phyloP scores from a whole-genome alignment of 2,888 invertebrate species.

The Ichneumoninae sp. region DNA sequence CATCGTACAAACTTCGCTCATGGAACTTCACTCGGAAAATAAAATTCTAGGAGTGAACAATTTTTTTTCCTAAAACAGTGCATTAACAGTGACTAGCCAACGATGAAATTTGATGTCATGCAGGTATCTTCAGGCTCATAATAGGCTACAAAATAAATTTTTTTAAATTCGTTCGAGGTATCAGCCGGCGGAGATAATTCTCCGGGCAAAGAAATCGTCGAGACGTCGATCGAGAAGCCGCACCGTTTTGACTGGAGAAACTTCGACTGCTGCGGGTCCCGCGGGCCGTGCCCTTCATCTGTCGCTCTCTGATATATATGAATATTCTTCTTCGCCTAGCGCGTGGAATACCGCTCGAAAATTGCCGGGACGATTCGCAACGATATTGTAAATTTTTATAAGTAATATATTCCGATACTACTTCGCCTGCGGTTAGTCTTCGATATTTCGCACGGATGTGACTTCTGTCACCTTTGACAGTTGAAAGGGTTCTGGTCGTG shows the following conservation, averaged over 20 bases:
- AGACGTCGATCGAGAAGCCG: slow-evolving; percentile 10
- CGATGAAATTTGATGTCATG: too few relatives aligned
- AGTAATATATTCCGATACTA: neutral
- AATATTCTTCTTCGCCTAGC: slow-evolving; percentile 13
- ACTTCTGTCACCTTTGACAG: slow-evolving; percentile 66
- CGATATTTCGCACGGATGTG: neutral
- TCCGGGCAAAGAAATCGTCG: neutral
- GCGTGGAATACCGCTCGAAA: neutral
- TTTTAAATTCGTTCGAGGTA: too few relatives aligned
- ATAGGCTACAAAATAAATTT: too few relatives aligned
- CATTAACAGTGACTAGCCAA: too few relatives aligned
- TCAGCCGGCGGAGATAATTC: neutral
- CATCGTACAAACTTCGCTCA: too few relatives aligned
- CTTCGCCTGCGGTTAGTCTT: neutral
- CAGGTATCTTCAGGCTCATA: too few relatives aligned
- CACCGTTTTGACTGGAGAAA: slow-evolving; percentile 56
- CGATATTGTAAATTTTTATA: neutral
- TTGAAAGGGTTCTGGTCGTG: slow-evolving; percentile 35
- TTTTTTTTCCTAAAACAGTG: too few relatives aligned
- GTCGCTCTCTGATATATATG: slow-evolving; percentile 7
- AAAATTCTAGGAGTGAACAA: too few relatives aligned
- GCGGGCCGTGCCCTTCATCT: slow-evolving; percentile 62
- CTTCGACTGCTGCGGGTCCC: slow-evolving; percentile 61
- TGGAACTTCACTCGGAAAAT: too few relatives aligned
- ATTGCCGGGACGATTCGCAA: slow-evolving; percentile 41